A percentile compares a stretch with the other conserved stretches of the same genome.
phyloP scores from a whole-genome alignment of 2,797 vertebrate species.

The Distichodus sexfasciatus region DNA sequence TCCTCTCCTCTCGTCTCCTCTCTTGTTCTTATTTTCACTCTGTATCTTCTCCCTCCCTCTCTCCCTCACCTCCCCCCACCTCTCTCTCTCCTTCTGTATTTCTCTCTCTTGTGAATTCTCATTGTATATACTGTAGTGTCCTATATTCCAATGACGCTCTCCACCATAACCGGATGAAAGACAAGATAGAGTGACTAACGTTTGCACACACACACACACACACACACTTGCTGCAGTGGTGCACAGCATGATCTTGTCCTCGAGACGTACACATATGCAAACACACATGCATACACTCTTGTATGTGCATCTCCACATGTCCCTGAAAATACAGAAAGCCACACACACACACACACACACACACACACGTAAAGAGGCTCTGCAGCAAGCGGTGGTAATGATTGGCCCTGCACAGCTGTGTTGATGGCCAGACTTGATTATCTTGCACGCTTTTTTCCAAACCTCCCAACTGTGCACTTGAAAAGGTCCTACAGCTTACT shows the following conservation, averaged over 20 bases:
- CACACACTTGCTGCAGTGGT: too few relatives aligned
- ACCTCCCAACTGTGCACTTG: not conserved
- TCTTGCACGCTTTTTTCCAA: not conserved
- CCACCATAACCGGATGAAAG: too few relatives aligned
- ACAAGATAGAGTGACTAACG: too few relatives aligned
- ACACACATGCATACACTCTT: too few relatives aligned
- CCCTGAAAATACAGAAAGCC: too few relatives aligned
- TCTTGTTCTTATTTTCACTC: not conserved
- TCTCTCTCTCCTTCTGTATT: too few relatives aligned
- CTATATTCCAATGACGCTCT: not conserved
- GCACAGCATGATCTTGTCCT: too few relatives aligned
- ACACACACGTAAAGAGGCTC: not conserved
- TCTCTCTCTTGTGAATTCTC: not conserved
- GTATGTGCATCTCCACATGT: too few relatives aligned
- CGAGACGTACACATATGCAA: too few relatives aligned
- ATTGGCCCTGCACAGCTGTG: constrained; percentile 35
- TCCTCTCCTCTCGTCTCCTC: not conserved
- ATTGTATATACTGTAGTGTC: not conserved
- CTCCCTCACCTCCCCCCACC: not conserved
- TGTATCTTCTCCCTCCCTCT: not conserved
- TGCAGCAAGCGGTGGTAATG: constrained; percentile 1
- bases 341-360: too few relatives aligned
- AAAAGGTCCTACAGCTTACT: not conserved
- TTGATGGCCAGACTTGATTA: not conserved
- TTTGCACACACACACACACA: too few relatives aligned